phyloP scores from a whole-genome alignment of 2,797 vertebrate species.

The Argyrosomus regius region DNA sequence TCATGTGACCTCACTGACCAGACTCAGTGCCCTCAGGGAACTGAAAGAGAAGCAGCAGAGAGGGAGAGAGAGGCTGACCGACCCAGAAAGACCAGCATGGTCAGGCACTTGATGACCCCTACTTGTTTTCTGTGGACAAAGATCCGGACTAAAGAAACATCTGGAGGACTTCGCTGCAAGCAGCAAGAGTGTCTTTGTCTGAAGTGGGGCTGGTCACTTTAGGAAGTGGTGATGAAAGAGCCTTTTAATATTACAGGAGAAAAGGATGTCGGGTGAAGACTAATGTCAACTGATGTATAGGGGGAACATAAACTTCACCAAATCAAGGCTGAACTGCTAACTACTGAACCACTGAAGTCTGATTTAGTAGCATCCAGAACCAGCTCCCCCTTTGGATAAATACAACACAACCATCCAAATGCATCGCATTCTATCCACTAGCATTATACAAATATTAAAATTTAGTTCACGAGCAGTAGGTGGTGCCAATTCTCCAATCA shows the following conservation, averaged over 20 bases:
- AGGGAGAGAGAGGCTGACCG: slow-evolving; percentile 60
- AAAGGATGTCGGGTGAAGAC: background rate
- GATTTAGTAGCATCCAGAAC: background rate
- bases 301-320: background rate
- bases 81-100: slow-evolving; percentile 83
- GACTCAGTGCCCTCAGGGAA: slow-evolving; percentile 65
- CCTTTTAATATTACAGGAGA: background rate
- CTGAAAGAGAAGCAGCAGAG: slow-evolving; percentile 55
- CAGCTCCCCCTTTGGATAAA: no score
- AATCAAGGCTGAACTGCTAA: background rate
- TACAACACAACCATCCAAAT: no score
- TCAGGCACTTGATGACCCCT: slow-evolving; percentile 62
- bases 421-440: no score
- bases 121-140: slow-evolving; percentile 37
- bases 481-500: no score
- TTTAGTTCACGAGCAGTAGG: no score
- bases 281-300: background rate
- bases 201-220: slow-evolving; percentile 5
- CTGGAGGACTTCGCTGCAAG: slow-evolving; percentile 65
- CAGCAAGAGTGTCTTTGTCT: slow-evolving; percentile 16
- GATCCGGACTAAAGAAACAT: slow-evolving; percentile 71
- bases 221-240: background rate
- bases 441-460: no score
- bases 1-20: slow-evolving; percentile 67
- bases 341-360: background rate